These are phyloP conservation scores for Patella caerulea DNA, from an alignment of 2,888 invertebrate species.

Conservation along the genomic window DNA sequence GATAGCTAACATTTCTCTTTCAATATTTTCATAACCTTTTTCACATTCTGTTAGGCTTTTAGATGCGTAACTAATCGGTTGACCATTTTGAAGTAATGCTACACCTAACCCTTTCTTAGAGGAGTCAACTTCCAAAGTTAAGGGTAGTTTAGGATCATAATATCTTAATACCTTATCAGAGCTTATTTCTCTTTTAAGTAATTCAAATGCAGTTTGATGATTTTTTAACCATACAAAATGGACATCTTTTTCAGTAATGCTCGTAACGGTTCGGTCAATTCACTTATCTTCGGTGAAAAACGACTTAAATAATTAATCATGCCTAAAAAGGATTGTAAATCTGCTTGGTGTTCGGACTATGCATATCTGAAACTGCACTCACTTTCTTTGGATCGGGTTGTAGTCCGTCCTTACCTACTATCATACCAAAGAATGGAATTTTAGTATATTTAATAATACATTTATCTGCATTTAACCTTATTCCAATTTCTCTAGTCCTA, in stretches of 20 bases:
- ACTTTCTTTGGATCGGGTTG: slow-evolving; percentile 1
- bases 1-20: slow-evolving; percentile 3
- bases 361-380: slow-evolving; percentile 24
- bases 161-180: slow-evolving; percentile 14
- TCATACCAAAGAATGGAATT: slow-evolving; percentile 7
- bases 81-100: slow-evolving; percentile 39
- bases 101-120: slow-evolving; percentile 44
- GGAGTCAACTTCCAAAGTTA: slow-evolving; percentile 43
- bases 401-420: not conserved
- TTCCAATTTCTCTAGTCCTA: not conserved
- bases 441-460: slow-evolving; percentile 8
- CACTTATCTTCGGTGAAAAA: slow-evolving; percentile 27
- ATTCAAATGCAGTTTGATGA: slow-evolving; percentile 26
- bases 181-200: slow-evolving; percentile 21
- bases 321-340: slow-evolving; percentile 34
- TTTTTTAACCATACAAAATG: slow-evolving; percentile 28
- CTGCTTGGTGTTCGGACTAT: slow-evolving; percentile 24
- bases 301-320: slow-evolving; percentile 28
- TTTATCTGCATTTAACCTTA: not conserved
- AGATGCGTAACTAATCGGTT: slow-evolving; percentile 45
- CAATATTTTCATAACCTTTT: not conserved
- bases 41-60: slow-evolving; percentile 26
- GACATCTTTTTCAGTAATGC: slow-evolving; percentile 32
- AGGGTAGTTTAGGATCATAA: slow-evolving; percentile 23
- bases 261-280: slow-evolving; percentile 16